Evolutionary conservation across 2,113 vertebrate genomes (phyloP), one percentile per base, ranked within the genome.

Genomic region (Cyrtonyx montezumae): DNA sequence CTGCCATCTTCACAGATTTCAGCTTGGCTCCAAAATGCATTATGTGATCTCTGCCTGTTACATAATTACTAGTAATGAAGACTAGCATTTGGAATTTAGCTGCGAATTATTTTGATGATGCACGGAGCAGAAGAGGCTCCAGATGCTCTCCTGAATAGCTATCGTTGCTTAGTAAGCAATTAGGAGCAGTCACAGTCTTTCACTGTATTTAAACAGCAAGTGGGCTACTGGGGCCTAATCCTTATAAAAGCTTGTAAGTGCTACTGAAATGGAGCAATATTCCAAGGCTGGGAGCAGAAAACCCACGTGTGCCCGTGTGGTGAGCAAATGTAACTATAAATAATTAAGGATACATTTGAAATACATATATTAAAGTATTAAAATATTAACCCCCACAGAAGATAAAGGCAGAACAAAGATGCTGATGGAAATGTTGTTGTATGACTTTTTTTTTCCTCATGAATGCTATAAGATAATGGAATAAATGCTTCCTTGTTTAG

Each of bases 81-180:
- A 74, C 61, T 23, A 85, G 80, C 76, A 82, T 85, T 93, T 91
- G 85, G 84, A 85, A 88, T 82, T 34, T 84, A 88, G 91, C 91
- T 69, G 84, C 93, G 84, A 77, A 93, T 88, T 85, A 78, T 85
- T 95, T 28, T 65, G 91, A 93, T 93, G 94, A 88, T 95, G 94
- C 76, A 85, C 26, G 40, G 74, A 88, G 84, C 87, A 93, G 79
- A 88, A 93, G 94, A 95, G 88, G 94, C 91, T 95, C 88, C 91
- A 95, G 94, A 93, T 95, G 94, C 94, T 95, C 84, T 69, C 84
- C 46, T 93, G 91, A 95, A 91, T 69, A 85, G 76, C 91, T 82
- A 13, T 65, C 8, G 1, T 68, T 82, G 91, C 84, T 91, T 91
- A 82, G 70, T 88, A 93, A 91, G 94, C 84, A 95, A 91, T 91